Base-by-base conservation (phyloP, 2,888 invertebrate species). In the Muschampia plurimacula region DNA sequence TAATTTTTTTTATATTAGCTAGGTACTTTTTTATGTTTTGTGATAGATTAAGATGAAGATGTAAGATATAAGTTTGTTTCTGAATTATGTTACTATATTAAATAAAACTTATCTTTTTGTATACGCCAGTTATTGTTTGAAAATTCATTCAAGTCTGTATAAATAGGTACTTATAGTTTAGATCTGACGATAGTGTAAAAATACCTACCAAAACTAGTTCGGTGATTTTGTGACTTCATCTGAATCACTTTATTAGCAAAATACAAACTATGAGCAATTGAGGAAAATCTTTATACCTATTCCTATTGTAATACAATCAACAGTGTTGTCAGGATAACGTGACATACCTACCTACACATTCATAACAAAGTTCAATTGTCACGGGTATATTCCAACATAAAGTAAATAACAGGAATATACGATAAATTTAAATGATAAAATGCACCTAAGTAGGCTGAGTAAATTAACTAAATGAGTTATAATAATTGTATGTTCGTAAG, bases 351-450 rank as follows among this genome's bases (percentile, higher is more conserved):
- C 39, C 39, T 52, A n/a, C 49, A 52, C n/a, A 52, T 52, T 41
- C n/a, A n/a, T 52, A 52, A n/a, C n/a, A 52, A 52, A 52, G 49
- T 52, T 52, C 49, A 52, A 52, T 52, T 52, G 49, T 15, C n/a
- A 52, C 49, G 49, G 49, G 49, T 52, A 52, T n/a, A 52, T 52
- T 52, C 49, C 49, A 52, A 52, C n/a, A 52, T n/a, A n/a, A 52
- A 52, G 49, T 52, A 52, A 52, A 52, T 52, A 52, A 6, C 15
- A 52, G n/a, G n/a, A 6, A 15, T 15, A n/a, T 52, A 15, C 49
- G n/a, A 46, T 13, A 46, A 46, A 41, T 41, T 41, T 41, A 41
- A 46, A 46, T 46, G 46, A 46, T 46, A 52, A 41, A 46, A 46
- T 46, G 13, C 15, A 7, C n/a, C 7, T 52, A 52, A n/a, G 49